phyloP scores from a whole-genome alignment of 1,140 invertebrate genomes.

The Drosophila kurseongensis region DNA sequence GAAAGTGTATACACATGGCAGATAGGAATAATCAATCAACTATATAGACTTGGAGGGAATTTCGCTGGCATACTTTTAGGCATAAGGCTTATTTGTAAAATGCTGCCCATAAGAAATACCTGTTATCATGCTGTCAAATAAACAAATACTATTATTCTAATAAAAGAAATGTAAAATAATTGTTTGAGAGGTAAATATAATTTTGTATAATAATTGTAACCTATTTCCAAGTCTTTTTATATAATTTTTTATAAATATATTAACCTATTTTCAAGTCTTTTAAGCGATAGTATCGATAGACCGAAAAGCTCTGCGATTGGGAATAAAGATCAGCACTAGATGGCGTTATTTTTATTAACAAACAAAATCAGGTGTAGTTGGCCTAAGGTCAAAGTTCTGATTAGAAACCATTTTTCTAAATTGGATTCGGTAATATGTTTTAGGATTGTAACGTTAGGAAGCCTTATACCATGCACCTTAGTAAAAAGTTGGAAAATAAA shows the following conservation, averaged over 20 bases:
- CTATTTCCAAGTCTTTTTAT: neutral
- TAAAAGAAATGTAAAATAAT: too few relatives aligned
- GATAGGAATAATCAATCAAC: neutral
- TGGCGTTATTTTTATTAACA: constrained; percentile 25
- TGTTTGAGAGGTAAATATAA: too few relatives aligned
- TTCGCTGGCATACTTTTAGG: neutral
- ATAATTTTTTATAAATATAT: neutral
- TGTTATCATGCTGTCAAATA: too few relatives aligned
- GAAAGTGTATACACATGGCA: neutral
- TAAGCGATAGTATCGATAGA: constrained; percentile 10
- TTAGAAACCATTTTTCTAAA: neutral
- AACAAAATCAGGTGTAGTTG: neutral
- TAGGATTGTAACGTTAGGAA: too few relatives aligned
- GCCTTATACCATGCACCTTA: too few relatives aligned
- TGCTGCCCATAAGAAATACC: too few relatives aligned
- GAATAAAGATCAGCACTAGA: constrained; percentile 4
- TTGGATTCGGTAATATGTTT: too few relatives aligned
- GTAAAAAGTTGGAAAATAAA: too few relatives aligned
- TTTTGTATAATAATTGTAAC: too few relatives aligned
- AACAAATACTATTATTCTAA: too few relatives aligned
- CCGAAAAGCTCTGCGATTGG: neutral
- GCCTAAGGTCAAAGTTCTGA: neutral
- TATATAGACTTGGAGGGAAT: too few relatives aligned
- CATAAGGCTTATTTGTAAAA: too few relatives aligned
- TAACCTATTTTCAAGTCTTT: neutral